phyloP scores from a whole-genome alignment of 2,113 vertebrate species.

The Amazona guildingii region DNA sequence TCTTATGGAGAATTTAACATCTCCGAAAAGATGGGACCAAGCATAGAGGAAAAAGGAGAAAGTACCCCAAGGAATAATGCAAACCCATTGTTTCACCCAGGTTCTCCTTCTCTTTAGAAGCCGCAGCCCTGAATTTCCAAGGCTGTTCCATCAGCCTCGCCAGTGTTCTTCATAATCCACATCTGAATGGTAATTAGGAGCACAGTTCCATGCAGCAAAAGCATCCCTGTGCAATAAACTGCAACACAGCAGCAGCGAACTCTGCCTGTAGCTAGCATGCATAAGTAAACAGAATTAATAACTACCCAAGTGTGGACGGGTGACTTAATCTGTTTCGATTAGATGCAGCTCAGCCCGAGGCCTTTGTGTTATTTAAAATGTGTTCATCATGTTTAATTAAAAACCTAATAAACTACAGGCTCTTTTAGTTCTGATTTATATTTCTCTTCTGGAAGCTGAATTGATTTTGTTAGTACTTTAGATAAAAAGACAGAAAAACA shows the following conservation, averaged over 20 bases:
- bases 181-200: slow-evolving; percentile 67
- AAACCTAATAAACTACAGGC: slow-evolving; percentile 72
- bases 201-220: slow-evolving; percentile 50
- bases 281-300: slow-evolving; percentile 79
- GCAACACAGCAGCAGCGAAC: slow-evolving; percentile 40
- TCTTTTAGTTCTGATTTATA: slow-evolving; percentile 20
- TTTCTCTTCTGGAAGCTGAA: slow-evolving; percentile 19
- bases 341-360: slow-evolving; percentile 68
- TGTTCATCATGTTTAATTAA: slow-evolving; percentile 81
- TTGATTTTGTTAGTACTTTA: neutral
- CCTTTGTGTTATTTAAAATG: slow-evolving; percentile 76
- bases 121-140: slow-evolving; percentile 21
- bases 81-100: neutral
- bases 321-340: slow-evolving; percentile 78
- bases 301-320: slow-evolving; percentile 68
- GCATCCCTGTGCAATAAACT: slow-evolving; percentile 67
- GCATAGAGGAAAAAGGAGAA: neutral
- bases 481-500: neutral
- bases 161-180: slow-evolving; percentile 52
- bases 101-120: neutral
- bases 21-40: neutral
- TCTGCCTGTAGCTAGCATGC: slow-evolving; percentile 67
- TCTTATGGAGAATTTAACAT: neutral
- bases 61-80: neutral
- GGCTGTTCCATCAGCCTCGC: slow-evolving; percentile 52